Percentiles rank a stretch among this genome's conserved stretches.
Conservation (phyloP, 2,113 vertebrate species). For the Corydoras maculifer region DNA sequence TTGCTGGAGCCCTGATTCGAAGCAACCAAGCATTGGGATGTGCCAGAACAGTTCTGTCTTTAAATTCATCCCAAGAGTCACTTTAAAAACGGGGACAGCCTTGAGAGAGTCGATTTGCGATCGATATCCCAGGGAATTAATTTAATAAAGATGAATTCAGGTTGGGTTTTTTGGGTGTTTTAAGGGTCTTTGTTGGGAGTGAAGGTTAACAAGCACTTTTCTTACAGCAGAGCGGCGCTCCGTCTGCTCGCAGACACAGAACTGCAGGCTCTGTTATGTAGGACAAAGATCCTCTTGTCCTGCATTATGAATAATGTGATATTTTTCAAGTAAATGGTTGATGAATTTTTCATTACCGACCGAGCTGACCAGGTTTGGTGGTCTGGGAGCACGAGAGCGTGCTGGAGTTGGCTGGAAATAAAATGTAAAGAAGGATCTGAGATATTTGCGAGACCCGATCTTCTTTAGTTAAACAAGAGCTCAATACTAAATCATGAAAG, state of each 20-base stretch:
- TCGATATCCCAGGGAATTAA: too few relatives aligned
- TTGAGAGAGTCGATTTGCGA: too few relatives aligned
- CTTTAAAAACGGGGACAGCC: too few relatives aligned
- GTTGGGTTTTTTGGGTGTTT: constrained; percentile 1
- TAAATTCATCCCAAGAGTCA: too few relatives aligned
- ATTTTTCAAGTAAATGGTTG: constrained; percentile 38
- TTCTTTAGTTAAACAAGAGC: too few relatives aligned
- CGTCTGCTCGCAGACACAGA: constrained; percentile 10
- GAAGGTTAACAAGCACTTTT: constrained; percentile 3
- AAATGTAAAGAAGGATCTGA: constrained; percentile 9
- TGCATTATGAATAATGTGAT: constrained; percentile 43
- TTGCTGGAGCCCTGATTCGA: too few relatives aligned
- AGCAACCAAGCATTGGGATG: too few relatives aligned
- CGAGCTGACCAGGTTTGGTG: constrained; percentile 22
- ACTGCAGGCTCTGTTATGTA: constrained; percentile 13
- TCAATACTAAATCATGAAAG: too few relatives aligned
- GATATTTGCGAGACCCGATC: too few relatives aligned
- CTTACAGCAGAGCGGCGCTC: constrained; percentile 27
- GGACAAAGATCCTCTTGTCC: constrained; percentile 19
- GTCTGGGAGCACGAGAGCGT: constrained; percentile 24
- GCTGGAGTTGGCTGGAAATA: constrained; percentile 23
- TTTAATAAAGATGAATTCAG: constrained; percentile 4
- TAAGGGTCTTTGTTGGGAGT: too few relatives aligned
- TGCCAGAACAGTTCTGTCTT: too few relatives aligned
- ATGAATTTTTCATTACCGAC: constrained; percentile 48